Percentiles rank a stretch among this genome's conserved stretches.
Conservation (phyloP, 2,888 invertebrate species). For the Polyommatus iphigenia region DNA sequence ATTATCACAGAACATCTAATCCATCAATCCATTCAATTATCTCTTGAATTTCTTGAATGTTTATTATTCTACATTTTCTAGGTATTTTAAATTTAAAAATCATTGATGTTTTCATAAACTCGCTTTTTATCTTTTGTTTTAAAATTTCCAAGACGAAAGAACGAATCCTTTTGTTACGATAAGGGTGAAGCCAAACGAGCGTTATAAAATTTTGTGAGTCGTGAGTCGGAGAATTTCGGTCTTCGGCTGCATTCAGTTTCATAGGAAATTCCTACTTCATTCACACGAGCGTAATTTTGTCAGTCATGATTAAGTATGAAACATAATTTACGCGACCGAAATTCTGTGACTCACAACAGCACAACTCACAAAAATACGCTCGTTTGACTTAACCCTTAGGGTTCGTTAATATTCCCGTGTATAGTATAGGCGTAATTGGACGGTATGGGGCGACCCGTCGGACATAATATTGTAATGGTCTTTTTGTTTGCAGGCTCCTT, state of each 20-base stretch:
- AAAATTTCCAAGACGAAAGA: background rate
- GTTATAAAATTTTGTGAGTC: no score
- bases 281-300: no score
- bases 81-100: background rate
- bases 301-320: no score
- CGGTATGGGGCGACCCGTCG: background rate
- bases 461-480: conserved; percentile 4
- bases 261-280: no score
- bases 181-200: background rate
- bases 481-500: conserved; percentile 85
- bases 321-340: no score
- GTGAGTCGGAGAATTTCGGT: no score
- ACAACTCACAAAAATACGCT: no score
- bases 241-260: no score
- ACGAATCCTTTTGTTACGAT: background rate
- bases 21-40: background rate
- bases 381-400: no score
- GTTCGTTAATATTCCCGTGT: background rate
- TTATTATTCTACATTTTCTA: background rate
- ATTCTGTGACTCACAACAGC: no score
- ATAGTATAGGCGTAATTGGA: background rate
- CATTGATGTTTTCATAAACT: background rate
- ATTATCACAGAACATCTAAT: background rate
- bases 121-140: background rate
- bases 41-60: background rate